These are phyloP conservation scores for Gymnoscelis rufifasciata DNA, from an alignment of 2,888 invertebrate genomes.

Conservation along the genomic window DNA sequence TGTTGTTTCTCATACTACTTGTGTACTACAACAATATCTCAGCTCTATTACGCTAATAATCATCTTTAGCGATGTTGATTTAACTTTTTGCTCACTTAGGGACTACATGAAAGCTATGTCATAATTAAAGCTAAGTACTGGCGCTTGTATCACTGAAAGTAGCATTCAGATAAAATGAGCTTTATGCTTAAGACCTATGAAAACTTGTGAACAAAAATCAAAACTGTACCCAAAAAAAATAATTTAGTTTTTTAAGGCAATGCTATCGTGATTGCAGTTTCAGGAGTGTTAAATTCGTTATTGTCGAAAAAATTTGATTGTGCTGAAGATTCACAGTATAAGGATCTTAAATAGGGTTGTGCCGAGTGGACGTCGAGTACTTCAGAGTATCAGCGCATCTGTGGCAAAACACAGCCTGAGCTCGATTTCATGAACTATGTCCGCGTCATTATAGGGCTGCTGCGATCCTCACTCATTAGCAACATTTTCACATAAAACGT, in stretches of 20 bases:
- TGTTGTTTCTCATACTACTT: slow-evolving; percentile 4
- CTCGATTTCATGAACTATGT: slow-evolving; percentile 60
- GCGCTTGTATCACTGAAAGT: slow-evolving; percentile 12
- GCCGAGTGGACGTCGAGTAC: slow-evolving; percentile 7
- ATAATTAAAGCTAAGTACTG: slow-evolving; percentile 40
- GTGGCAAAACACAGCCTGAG: slow-evolving; percentile 25
- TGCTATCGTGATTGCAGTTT: too few relatives aligned
- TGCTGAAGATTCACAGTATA: neutral
- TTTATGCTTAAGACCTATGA: too few relatives aligned
- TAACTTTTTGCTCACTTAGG: slow-evolving; percentile 27
- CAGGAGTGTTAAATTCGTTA: neutral
- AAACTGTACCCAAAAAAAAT: too few relatives aligned
- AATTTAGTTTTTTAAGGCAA: too few relatives aligned
- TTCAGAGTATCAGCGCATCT: slow-evolving; percentile 2
- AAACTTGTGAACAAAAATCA: too few relatives aligned
- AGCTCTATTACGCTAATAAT: slow-evolving; percentile 24
- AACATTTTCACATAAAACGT: slow-evolving; percentile 70
- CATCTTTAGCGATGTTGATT: slow-evolving; percentile 25
- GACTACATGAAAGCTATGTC: slow-evolving; percentile 35
- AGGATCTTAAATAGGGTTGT: neutral
- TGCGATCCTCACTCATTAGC: slow-evolving; percentile 65
- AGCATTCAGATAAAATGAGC: neutral
- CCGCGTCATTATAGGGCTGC: slow-evolving; percentile 58
- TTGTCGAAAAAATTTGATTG: neutral
- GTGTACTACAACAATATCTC: slow-evolving; percentile 17